Evolutionary conservation across 2,888 invertebrate genomes (phyloP), one percentile per base, ranked within the genome.

Genomic region (Euphydryas editha): DNA sequence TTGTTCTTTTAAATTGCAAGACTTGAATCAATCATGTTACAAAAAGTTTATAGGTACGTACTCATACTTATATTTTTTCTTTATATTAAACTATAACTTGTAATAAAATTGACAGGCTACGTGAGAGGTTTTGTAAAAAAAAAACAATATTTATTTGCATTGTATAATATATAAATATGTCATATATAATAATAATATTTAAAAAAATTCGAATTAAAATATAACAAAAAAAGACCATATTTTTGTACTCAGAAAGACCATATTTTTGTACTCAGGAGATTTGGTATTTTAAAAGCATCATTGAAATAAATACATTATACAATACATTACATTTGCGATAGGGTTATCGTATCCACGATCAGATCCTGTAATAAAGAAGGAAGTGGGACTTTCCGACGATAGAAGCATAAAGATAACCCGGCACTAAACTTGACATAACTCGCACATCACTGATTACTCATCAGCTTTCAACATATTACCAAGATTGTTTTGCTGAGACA

Each of bases 351-450:
- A 72, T 67, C 67, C 69, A 67, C 72, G 69, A 80, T 82, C 78
- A 73, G 70, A 73, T 73, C 70, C 75, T 71, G 72, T 71, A 75
- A 75, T 76, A 73, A 73, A 76, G 71, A 73, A 77, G 75, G 73
- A 76, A 76, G 73, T 77, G 76, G 81, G 78, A 80, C 78, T 78
- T 77, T 79, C 76, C 76, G 81, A 77, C 76, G 82, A 81, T 77
- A 81, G 77, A 61, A 70, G 67, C 77, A 77, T 76, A 76, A 76
- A 83, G 81, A 82, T 86, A 82, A 78, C 74, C 75, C 73, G 73
- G 75, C 74, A 78, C 78, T 81, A 78, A 79, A 81, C 78, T 80
- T 81, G 80, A 82, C 81, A 76, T 69, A 75, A 73, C 72, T 65
- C 65, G 74, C 79, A 75, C 75, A 78, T 82, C 78, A 78, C 78